Evolutionary conservation across 2,888 invertebrate species (phyloP).

Genomic region (Eugnorisma glareosa): DNA sequence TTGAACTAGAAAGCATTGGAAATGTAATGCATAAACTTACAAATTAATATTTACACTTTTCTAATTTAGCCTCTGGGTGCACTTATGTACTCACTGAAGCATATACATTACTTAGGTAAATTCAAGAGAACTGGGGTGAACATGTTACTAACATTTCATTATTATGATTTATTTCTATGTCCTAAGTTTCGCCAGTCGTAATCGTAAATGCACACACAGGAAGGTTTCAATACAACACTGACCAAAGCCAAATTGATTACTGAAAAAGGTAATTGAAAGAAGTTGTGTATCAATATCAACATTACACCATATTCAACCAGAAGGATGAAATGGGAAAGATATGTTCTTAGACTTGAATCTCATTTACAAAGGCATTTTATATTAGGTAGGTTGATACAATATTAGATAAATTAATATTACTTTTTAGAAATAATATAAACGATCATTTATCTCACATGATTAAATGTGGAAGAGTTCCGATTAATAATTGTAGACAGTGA

Average conservation of each 20-base stretch:
- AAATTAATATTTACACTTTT: conserved; percentile 68
- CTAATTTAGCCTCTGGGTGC: conserved; percentile 52
- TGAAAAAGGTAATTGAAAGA: conserved; percentile 2
- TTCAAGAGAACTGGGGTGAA: conserved; percentile 34
- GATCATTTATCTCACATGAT: background rate
- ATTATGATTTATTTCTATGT: conserved; percentile 19
- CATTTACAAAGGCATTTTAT: conserved; percentile 1
- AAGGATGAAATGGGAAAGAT: background rate
- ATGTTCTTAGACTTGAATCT: conserved; percentile 7
- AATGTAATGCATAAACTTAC: conserved; percentile 77
- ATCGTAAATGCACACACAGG: conserved; percentile 63
- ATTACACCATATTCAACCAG: conserved; percentile 2
- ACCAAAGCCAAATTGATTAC: conserved; percentile 39
- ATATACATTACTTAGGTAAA: conserved; percentile 39
- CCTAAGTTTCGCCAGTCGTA: conserved; percentile 24
- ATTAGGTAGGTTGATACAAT: background rate
- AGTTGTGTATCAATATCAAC: background rate
- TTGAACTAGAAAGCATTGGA: conserved; percentile 85
- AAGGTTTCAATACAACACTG: conserved; percentile 31
- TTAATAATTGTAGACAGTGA: conserved; percentile 9
- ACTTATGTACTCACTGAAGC: conserved; percentile 48
- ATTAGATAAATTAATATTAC: background rate
- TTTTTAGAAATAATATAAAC: conserved; percentile 8
- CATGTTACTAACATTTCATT: conserved; percentile 12
- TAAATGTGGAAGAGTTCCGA: background rate